Evolutionary conservation across 2,888 invertebrate genomes (phyloP), one percentile per base, ranked within the genome.

Genomic region (Drosophila melanosoma): DNA sequence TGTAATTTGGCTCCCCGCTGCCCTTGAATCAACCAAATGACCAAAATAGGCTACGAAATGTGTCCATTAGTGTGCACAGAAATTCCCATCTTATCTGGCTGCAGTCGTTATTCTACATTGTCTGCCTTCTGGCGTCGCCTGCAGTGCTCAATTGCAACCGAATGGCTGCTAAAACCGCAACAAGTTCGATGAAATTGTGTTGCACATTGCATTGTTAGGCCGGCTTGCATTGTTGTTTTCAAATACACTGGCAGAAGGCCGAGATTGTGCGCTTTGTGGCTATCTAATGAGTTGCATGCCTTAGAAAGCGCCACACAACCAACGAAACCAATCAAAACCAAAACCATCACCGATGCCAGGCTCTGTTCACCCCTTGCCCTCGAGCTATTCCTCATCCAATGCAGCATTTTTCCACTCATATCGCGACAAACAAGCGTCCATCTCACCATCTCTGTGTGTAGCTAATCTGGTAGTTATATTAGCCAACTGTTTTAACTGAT

Each of bases 401-500:
- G 74, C 74, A 65, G 69, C 66, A 76, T 72, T 88, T 88, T 74
- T 76, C 63, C 71, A 76, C 81, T 76, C 81, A 86, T 76, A 83
- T 73, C 74, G 61, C 60, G 36, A 51, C 15, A 62, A 54, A 15
- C 59, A 45, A 40, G 7, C 38, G 29, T 33, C 35, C n/a, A 49
- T 35, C 36, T 49, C 6, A 12, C 38, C 42, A 17, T 45, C n/a
- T 42, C n/a, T 42, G 32, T 17, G 63, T 61, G 53, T 17, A 35
- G n/a, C 17, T 48, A 20, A 29, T 29, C 29, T 29, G 29, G 29
- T 6, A 29, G 5, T 36, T 49, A 56, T 79, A 87, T 76, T 51
- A 29, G 42, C 23, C 65, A 60, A 53, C 10, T 36, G 20, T 1
- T n/a, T 15, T 10, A 33, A 33, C 10, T 20, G 53, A n/a, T n/a